Percentiles rank a stretch among this genome's conserved stretches.
Evolutionary conservation across 2,888 invertebrate genomes (phyloP).

Genomic region (Pyrrhia umbra): DNA sequence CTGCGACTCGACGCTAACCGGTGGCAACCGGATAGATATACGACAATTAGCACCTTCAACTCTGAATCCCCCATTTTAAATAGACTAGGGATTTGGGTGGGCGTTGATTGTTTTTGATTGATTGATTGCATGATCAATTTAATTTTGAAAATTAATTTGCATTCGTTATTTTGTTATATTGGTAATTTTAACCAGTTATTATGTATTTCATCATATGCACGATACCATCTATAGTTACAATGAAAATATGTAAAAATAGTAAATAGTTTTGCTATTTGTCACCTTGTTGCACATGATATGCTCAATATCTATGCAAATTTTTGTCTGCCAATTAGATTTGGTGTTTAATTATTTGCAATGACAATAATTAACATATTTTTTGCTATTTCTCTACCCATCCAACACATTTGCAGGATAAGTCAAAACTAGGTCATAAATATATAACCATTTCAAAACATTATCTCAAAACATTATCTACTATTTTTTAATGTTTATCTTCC

Average conservation of each 20-base stretch:
- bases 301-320: constrained; percentile 15
- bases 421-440: too few relatives aligned
- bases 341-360: constrained; percentile 8
- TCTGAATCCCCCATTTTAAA: constrained; percentile 27
- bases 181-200: too few relatives aligned
- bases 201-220: too few relatives aligned
- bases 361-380: neutral
- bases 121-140: neutral
- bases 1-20: constrained; percentile 41
- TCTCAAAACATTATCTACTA: too few relatives aligned
- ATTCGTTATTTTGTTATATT: neutral
- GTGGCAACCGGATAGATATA: constrained; percentile 44
- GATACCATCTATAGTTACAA: too few relatives aligned
- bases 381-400: neutral
- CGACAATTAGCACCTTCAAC: constrained; percentile 54
- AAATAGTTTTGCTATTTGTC: constrained; percentile 18
- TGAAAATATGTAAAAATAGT: too few relatives aligned
- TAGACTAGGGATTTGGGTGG: constrained; percentile 10
- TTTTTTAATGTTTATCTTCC: too few relatives aligned
- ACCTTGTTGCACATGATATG: constrained; percentile 16
- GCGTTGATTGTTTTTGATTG: neutral
- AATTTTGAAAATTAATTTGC: neutral
- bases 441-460: too few relatives aligned
- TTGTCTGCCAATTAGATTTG: constrained; percentile 17
- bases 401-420: too few relatives aligned